Evolutionary conservation across 2,888 invertebrate genomes (phyloP), one percentile per base, ranked within the genome.

Genomic region (Parnassius glacialis): DNA sequence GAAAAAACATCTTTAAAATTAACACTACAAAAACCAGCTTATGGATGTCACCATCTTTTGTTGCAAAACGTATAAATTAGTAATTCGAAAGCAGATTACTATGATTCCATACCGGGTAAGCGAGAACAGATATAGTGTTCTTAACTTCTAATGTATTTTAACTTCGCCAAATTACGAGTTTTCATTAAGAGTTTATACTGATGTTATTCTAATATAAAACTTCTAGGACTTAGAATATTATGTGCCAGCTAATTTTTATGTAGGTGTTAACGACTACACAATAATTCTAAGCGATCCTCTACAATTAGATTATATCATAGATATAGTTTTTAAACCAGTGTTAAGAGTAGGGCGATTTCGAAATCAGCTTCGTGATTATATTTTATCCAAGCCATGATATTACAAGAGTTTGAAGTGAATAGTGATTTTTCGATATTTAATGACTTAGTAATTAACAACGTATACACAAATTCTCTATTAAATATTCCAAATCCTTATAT

Each of bases 171-270:
- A 58, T 50, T 45, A 62, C 58, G 58, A 47, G 10, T 55, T 45
- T 50, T 16, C 34, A 53, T 51, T 52, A 34, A 7, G 34, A 34
- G 5, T 50, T 52, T 43, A 48, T 12, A 25, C 41, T 12, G 41
- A 51, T 82, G 78, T 78, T 73, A 10, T 9, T 16, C 84, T 86
- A 86, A 76, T 72, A 65, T 67, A 59, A 74, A 72, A 72, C 70
- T 47, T 25, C 59, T 59, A 59, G 42, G 44, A 12, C 7, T 72
- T 74, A 74, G 59, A 77, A 81, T 73, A 79, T 79, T 78, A 81
- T 74, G 90, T 90, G 90, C 90, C 80, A 80, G 80, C 90, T 90
- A 90, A 75, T 69, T 80, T 72, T 81, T 81, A 76, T 70, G 75
- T 78, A 74, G 73, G 83, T 86, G 83, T 82, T 75, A 79, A 81